Conservation (phyloP, 2,797 vertebrate genomes). For the Pampus argenteus region DNA sequence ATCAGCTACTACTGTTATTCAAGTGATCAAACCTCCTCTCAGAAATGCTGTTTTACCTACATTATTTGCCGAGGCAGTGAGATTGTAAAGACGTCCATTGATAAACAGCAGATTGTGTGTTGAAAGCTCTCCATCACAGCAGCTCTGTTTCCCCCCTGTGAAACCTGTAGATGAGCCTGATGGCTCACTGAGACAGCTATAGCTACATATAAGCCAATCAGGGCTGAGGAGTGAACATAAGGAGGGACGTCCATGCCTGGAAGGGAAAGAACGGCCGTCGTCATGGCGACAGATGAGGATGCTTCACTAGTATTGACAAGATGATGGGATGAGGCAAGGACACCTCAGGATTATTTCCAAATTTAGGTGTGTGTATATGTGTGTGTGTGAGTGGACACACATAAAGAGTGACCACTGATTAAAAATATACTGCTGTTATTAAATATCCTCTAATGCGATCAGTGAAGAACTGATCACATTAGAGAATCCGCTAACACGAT, state of each 20-base stretch:
- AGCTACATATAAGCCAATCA: conserved; percentile 62
- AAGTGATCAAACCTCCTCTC: too few species aligned
- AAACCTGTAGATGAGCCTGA: conserved; percentile 66
- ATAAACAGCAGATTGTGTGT: conserved; percentile 34
- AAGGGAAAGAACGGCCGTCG: conserved; percentile 66
- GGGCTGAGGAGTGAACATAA: conserved; percentile 59
- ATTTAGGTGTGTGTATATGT: conserved; percentile 31
- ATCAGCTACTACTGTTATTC: conserved; percentile 12
- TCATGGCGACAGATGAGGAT: conserved; percentile 81
- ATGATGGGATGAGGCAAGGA: conserved; percentile 74
- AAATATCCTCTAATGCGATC: too few species aligned
- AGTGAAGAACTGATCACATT: conserved; percentile 15
- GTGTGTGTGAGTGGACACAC: conserved; percentile 16
- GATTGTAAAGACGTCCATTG: conserved; percentile 32
- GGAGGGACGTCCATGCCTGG: conserved; percentile 62
- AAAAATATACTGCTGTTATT: not conserved
- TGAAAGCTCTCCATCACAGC: conserved; percentile 60
- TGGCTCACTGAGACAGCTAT: conserved; percentile 60
- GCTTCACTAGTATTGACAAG: conserved; percentile 76
- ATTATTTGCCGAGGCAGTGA: conserved; percentile 45
- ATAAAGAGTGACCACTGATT: conserved; percentile 18
- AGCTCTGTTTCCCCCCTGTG: conserved; percentile 58
- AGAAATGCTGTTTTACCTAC: conserved; percentile 25
- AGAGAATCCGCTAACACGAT: not conserved
- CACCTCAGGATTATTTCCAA: conserved; percentile 62